Evolutionary conservation across 2,113 vertebrate genomes (phyloP).

Genomic region (Alouatta palliata): DNA sequence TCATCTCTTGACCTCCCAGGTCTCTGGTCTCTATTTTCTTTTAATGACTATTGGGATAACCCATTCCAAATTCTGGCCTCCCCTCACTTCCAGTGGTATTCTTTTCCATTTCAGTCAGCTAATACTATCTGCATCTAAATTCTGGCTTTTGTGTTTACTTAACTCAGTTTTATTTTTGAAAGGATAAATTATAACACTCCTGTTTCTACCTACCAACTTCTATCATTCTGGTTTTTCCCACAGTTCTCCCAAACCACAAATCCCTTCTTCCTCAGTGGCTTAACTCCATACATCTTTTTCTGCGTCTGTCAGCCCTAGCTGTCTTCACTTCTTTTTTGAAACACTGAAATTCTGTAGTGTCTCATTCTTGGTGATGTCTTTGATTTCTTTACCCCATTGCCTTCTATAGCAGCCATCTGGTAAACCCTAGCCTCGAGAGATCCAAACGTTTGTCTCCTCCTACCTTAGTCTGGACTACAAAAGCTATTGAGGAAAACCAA

Average conservation of each 20-base stretch:
- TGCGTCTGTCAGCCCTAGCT: neutral
- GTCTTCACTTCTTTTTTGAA: neutral
- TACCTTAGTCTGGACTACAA: neutral
- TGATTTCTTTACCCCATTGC: neutral
- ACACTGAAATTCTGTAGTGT: neutral
- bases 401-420: neutral
- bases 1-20: neutral
- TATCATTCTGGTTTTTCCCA: neutral
- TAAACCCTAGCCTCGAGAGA: neutral
- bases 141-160: neutral
- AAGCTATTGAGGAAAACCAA: neutral
- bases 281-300: neutral
- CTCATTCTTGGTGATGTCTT: neutral
- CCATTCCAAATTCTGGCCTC: neutral
- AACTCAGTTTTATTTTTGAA: conserved; percentile 1
- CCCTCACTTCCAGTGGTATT: neutral
- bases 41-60: neutral
- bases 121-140: neutral
- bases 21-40: neutral
- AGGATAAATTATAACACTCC: neutral
- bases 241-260: neutral
- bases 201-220: neutral
- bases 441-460: neutral
- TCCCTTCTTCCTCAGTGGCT: neutral
- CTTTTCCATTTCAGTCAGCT: neutral